Evolutionary conservation across 1,140 invertebrate genomes (phyloP).

Genomic region (Drosophila simulans): DNA sequence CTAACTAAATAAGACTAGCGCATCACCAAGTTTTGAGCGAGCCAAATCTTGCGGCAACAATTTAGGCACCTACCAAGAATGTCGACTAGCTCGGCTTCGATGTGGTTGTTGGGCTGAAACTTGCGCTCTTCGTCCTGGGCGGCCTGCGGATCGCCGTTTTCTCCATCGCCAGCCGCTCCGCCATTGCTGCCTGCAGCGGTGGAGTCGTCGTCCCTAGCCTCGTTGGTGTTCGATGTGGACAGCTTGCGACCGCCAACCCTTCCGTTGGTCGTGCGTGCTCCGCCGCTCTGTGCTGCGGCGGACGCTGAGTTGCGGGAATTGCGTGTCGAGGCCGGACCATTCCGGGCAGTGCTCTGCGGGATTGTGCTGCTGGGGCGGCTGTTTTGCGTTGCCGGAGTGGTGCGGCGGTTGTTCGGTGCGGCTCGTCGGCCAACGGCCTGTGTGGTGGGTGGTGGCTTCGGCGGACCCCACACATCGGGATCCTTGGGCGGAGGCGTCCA

Average conservation of each 20-base stretch:
- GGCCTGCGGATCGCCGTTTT: conserved; percentile 85
- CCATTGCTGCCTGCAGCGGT: conserved; percentile 47
- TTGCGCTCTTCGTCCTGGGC: conserved; percentile 89
- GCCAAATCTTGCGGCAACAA: neutral
- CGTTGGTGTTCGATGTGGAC: conserved; percentile 66
- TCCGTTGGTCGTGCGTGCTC: conserved; percentile 52
- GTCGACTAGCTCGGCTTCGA: conserved; percentile 97
- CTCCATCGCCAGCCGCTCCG: conserved; percentile 44
- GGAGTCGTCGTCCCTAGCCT: conserved; percentile 59
- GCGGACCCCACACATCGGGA: conserved; percentile 96
- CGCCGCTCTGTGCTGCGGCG: conserved; percentile 38
- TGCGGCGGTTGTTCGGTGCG: conserved; percentile 86
- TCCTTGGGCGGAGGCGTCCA: conserved; percentile 92
- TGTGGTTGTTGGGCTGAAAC: conserved; percentile 95
- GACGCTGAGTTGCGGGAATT: conserved; percentile 20
- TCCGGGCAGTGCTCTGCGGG: conserved; percentile 62
- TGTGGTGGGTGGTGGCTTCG: conserved; percentile 85
- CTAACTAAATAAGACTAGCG: too few relatives aligned
- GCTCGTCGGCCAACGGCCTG: conserved; percentile 62
- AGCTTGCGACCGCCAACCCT: conserved; percentile 59
- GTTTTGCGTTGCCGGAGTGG: conserved; percentile 75
- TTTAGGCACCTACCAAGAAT: conserved; percentile 88
- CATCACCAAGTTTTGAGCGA: too few relatives aligned
- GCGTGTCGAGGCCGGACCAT: conserved; percentile 35
- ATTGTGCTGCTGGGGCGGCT: conserved; percentile 68